Evolutionary conservation across 1,140 invertebrate genomes (phyloP).

Genomic region (Bathynomus jamesi): DNA sequence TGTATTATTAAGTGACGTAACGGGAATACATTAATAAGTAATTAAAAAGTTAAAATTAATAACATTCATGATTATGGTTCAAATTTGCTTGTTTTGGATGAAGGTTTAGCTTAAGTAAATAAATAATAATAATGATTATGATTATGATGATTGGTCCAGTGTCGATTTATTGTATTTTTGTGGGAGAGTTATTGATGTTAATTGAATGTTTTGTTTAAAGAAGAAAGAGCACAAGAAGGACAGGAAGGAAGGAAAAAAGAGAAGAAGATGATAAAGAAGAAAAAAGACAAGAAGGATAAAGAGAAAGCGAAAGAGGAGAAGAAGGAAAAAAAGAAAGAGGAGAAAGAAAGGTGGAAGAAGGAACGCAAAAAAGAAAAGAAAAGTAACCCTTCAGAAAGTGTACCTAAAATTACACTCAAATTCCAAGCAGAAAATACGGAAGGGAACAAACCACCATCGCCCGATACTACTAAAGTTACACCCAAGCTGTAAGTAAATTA

Average conservation of each 20-base stretch:
- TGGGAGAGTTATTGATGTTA: too few relatives aligned
- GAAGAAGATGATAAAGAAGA: not conserved
- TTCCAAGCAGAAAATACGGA: not conserved
- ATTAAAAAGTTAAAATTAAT: too few relatives aligned
- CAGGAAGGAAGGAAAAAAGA: conserved; percentile 4
- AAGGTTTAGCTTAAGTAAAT: too few relatives aligned
- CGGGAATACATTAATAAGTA: too few relatives aligned
- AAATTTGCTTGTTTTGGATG: too few relatives aligned
- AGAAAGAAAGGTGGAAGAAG: not conserved
- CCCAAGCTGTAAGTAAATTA: not conserved
- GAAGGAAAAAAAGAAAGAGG: not conserved
- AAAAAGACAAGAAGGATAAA: not conserved
- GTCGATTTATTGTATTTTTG: too few relatives aligned
- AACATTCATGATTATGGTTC: too few relatives aligned
- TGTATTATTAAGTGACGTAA: too few relatives aligned
- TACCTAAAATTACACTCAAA: not conserved
- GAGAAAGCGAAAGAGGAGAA: not conserved
- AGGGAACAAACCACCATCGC: not conserved
- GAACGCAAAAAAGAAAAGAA: not conserved
- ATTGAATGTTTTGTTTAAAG: not conserved
- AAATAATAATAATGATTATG: too few relatives aligned
- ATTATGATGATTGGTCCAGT: too few relatives aligned
- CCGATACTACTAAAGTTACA: not conserved
- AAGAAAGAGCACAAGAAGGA: conserved; percentile 2
- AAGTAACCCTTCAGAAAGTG: not conserved